A percentile compares a stretch with the other conserved stretches of the same genome.
These are phyloP conservation scores for Proteles cristata DNA, from an alignment of 2,113 vertebrate genomes.

Conservation along the genomic window DNA sequence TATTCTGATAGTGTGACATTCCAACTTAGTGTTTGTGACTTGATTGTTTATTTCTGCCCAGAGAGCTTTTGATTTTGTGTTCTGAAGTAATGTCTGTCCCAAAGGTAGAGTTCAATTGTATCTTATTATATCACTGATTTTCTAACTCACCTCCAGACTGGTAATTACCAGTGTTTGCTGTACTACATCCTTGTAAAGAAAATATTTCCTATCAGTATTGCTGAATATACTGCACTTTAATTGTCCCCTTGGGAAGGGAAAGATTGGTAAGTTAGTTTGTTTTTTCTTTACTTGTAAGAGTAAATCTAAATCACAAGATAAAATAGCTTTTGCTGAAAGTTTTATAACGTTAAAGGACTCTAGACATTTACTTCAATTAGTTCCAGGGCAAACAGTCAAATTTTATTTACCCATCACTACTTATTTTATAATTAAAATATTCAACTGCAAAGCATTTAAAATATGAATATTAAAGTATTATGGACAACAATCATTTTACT, in stretches of 20 bases:
- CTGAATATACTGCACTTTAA: slow-evolving; percentile 48
- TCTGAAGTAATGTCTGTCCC: background rate
- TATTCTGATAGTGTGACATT: background rate
- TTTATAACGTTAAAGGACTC: background rate
- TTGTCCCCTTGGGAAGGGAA: slow-evolving; percentile 26
- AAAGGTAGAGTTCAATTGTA: slow-evolving; percentile 50
- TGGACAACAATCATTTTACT: background rate
- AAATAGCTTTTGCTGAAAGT: slow-evolving; percentile 51
- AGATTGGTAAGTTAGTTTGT: background rate
- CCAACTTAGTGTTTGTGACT: background rate
- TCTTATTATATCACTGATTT: slow-evolving; percentile 55
- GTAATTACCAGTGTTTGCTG: slow-evolving; percentile 56
- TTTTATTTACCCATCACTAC: background rate
- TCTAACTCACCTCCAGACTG: slow-evolving; percentile 49
- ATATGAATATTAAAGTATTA: background rate
- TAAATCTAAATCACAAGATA: slow-evolving; percentile 51
- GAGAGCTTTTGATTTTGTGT: slow-evolving; percentile 62
- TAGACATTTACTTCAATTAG: background rate
- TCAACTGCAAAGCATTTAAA: background rate
- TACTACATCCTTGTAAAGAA: slow-evolving; percentile 34
- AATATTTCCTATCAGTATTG: slow-evolving; percentile 23
- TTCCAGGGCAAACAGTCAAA: background rate
- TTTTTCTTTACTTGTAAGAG: background rate
- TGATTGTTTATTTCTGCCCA: slow-evolving; percentile 34
- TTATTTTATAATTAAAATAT: slow-evolving; percentile 43